phyloP scores from a whole-genome alignment of 2,888 invertebrate species.

The Cosmorhoe ocellata region DNA sequence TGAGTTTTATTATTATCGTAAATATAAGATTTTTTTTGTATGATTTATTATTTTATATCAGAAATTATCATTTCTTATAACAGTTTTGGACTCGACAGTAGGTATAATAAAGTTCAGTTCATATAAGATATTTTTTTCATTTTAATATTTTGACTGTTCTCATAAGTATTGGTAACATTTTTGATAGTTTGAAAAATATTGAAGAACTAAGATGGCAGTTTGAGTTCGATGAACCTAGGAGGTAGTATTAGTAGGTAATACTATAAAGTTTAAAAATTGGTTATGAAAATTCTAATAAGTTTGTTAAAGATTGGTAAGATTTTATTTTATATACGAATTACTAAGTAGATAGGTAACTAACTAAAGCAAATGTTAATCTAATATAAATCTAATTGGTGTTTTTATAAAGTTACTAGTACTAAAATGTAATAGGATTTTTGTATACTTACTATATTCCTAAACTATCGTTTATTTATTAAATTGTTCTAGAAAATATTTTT shows the following conservation, averaged over 20 bases:
- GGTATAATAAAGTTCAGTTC: too few relatives aligned
- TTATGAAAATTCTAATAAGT: constrained; percentile 49
- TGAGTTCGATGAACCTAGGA: constrained; percentile 44
- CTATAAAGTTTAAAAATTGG: constrained; percentile 48
- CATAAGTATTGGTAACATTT: too few relatives aligned
- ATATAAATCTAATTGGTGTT: constrained; percentile 71
- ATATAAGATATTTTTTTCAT: too few relatives aligned
- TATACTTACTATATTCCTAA: constrained; percentile 13
- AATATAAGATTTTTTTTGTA: too few relatives aligned
- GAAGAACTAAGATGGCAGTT: constrained; percentile 37
- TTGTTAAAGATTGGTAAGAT: constrained; percentile 37
- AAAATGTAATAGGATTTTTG: constrained; percentile 53
- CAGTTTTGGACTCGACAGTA: too few relatives aligned
- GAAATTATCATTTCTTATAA: too few relatives aligned
- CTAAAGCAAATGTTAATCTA: constrained; percentile 38
- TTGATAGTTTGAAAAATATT: too few relatives aligned
- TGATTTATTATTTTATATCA: too few relatives aligned
- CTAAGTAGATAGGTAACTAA: constrained; percentile 31
- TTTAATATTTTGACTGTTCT: too few relatives aligned
- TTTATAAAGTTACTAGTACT: constrained; percentile 57
- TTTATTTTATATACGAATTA: constrained; percentile 39
- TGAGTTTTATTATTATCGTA: too few relatives aligned
- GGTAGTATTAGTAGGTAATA: constrained; percentile 30
- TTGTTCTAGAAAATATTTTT: neutral
- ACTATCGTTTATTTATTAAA: neutral